phyloP scores from a whole-genome alignment of 1,140 invertebrate species.

The Zaprionus inermis region DNA sequence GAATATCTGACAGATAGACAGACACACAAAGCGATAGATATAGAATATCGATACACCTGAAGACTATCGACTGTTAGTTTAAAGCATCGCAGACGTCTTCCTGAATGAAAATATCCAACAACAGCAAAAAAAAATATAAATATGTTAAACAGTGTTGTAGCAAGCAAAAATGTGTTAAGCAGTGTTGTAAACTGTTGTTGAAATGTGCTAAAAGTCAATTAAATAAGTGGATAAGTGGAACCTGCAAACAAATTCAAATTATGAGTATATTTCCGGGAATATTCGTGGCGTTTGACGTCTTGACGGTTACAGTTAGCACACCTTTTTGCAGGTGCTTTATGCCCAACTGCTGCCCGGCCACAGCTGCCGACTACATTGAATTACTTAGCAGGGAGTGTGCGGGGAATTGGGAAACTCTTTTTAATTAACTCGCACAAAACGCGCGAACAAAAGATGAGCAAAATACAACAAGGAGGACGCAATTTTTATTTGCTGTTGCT shows the following conservation, averaged over 20 bases:
- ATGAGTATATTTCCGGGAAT: not conserved
- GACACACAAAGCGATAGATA: too few species aligned
- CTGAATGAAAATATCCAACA: too few species aligned
- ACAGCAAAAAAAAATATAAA: too few species aligned
- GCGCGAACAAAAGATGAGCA: conserved; percentile 58
- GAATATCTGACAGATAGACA: too few species aligned
- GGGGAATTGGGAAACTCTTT: conserved; percentile 60
- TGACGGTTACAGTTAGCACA: not conserved
- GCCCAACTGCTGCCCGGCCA: not conserved
- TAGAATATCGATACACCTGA: too few species aligned
- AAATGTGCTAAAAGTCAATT: not conserved
- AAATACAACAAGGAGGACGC: conserved; percentile 37
- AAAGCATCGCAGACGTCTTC: too few species aligned
- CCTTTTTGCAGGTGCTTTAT: conserved; percentile 12
- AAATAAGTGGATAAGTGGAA: not conserved
- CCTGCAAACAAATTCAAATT: not conserved
- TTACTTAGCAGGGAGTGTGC: not conserved
- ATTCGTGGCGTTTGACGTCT: not conserved
- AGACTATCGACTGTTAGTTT: too few species aligned
- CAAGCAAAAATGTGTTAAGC: not conserved
- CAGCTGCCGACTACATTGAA: not conserved
- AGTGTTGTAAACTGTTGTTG: too few species aligned
- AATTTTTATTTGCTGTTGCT: conserved; percentile 64
- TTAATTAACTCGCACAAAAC: conserved; percentile 77
- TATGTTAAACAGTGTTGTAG: too few species aligned